Conservation (phyloP, 2,797 vertebrate species). For the Gobio occitaniae region DNA sequence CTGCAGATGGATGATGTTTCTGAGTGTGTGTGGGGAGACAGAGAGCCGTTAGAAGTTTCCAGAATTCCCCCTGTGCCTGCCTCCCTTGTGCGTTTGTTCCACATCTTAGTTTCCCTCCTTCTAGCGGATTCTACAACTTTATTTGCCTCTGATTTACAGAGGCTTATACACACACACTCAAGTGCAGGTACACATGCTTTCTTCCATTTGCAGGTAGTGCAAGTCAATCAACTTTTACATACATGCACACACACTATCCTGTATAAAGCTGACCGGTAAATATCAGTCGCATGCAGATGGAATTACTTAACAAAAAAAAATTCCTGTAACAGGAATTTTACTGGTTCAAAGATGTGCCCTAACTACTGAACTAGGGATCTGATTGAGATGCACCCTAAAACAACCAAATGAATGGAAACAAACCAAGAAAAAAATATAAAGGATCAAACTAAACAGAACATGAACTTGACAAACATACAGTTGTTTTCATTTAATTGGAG, state of each 20-base stretch:
- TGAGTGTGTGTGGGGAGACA: slow-evolving; percentile 45
- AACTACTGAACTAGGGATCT: too few species aligned
- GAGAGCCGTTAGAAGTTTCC: slow-evolving; percentile 72
- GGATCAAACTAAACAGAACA: too few species aligned
- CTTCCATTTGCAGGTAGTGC: background rate
- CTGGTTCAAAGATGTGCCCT: background rate
- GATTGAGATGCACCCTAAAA: too few species aligned
- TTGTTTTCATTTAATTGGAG: background rate
- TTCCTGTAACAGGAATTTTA: background rate
- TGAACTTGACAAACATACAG: background rate
- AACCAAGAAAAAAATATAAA: too few species aligned
- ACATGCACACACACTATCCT: background rate
- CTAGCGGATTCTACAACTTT: slow-evolving; percentile 37
- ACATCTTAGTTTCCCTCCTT: slow-evolving; percentile 29
- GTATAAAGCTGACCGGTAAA: background rate
- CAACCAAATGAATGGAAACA: background rate
- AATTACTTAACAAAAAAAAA: background rate
- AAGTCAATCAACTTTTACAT: slow-evolving; percentile 2
- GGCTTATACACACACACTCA: slow-evolving; percentile 32
- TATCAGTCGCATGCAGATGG: background rate
- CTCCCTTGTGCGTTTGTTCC: slow-evolving; percentile 50
- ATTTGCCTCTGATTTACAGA: slow-evolving; percentile 30
- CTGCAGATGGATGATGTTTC: slow-evolving; percentile 42
- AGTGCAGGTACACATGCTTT: slow-evolving; percentile 34
- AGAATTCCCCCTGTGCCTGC: slow-evolving; percentile 75